Evolutionary conservation across 2,113 vertebrate species (phyloP), one percentile per base, ranked within the genome.

Genomic region (Penelope pileata): DNA sequence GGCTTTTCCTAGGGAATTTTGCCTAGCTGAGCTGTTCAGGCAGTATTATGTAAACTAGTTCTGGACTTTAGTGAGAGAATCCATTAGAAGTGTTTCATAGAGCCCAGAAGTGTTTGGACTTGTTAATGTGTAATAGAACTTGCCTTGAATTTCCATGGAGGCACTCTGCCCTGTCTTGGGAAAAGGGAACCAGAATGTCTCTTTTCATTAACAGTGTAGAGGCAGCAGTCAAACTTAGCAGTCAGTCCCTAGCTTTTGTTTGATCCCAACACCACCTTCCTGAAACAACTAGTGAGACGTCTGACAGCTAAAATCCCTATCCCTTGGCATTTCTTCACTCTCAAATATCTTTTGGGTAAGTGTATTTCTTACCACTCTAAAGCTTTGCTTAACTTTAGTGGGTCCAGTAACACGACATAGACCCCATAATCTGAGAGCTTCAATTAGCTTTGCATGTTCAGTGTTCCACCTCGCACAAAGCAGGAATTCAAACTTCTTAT

Each of bases 41-140:
- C 14, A 50, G 7, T n/a, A 12, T 50, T 45, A 27, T 8, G 4
- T 47, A 42, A 80, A 78, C 30, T 26, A 63, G 26, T 40, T 22
- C 47, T 0, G 0, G 13, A 26, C 17, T 69, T 18, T 24, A 48
- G 9, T 40, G n/a, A n/a, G 8, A 78, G 38, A 90, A 81, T 59
- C 45, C 7, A 16, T 43, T 32, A 51, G n/a, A 63, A 19, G 26
- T 59, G 1, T 7, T 51, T 67, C 38, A 59, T 2, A 11, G 18
- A 83, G 10, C 7, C 24, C 21, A 53, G 43, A 92, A 75, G 7
- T 22, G 6, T 78, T 74, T 64, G 34, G 8, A 7, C 12, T 75
- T 81, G n/a, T 42, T 69, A 54, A 60, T 34, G 23, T 51, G 26
- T 26, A 86, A 32, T 11, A 58, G 13, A 18, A 32, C 15, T 56